Evolutionary conservation across 2,113 vertebrate genomes (phyloP).

Genomic region (Hippolais icterina): DNA sequence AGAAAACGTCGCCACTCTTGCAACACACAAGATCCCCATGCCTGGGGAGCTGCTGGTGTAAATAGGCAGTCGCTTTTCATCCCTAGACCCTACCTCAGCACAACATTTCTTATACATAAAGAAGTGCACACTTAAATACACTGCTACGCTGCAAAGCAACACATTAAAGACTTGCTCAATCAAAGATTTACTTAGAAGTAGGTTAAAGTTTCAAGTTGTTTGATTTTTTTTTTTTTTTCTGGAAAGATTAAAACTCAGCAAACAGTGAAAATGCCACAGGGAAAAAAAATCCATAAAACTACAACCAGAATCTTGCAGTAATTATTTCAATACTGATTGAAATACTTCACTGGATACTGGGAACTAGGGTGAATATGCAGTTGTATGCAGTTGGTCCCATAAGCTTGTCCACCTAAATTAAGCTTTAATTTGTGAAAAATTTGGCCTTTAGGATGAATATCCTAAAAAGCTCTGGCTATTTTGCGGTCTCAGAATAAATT

Average conservation of each 20-base stretch:
- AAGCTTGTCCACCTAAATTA: not conserved
- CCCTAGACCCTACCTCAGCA: not conserved
- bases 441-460: not conserved
- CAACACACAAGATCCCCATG: constrained; percentile 16
- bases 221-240: not conserved
- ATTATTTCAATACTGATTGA: not conserved
- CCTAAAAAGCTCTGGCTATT: not conserved
- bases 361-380: not conserved
- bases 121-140: not conserved
- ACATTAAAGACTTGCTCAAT: not conserved
- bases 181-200: not conserved
- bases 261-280: not conserved
- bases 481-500: not conserved
- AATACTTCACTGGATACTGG: not conserved
- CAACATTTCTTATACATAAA: not conserved
- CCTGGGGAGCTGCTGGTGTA: not conserved
- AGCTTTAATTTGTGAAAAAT: not conserved
- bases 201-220: not conserved
- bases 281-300: not conserved
- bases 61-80: not conserved
- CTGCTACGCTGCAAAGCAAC: not conserved
- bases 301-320: not conserved
- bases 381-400: not conserved
- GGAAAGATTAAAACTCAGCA: not conserved
- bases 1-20: not conserved